Conservation (phyloP, 2,113 vertebrate species). For the Anarrhichthys ocellatus region DNA sequence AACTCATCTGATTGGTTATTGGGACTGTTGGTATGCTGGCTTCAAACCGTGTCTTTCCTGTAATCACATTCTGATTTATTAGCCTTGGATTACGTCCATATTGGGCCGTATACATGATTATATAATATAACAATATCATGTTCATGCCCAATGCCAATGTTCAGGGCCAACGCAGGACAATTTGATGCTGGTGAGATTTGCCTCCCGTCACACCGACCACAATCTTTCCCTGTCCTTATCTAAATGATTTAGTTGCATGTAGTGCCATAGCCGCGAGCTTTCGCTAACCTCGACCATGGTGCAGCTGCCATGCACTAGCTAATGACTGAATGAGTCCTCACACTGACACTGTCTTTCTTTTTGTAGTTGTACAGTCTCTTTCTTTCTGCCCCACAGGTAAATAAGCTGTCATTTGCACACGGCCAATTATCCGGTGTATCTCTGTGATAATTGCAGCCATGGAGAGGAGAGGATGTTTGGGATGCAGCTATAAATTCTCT, state of each 20-base stretch:
- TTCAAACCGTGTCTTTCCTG: background rate
- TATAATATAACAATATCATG: background rate
- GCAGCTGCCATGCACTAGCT: background rate
- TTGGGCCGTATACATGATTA: background rate
- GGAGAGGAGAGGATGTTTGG: background rate
- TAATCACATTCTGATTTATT: background rate
- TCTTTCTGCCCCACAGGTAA: background rate
- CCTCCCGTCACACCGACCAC: background rate
- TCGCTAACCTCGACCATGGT: background rate
- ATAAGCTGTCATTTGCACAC: conserved; percentile 22
- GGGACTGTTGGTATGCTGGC: background rate
- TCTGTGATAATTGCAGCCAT: background rate
- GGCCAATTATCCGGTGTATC: conserved; percentile 8
- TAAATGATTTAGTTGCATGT: background rate
- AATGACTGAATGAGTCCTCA: background rate
- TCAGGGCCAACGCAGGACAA: background rate
- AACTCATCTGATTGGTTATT: background rate
- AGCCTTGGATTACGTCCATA: background rate
- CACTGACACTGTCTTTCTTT: background rate
- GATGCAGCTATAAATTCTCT: conserved; percentile 27
- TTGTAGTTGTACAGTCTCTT: background rate
- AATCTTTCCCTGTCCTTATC: background rate
- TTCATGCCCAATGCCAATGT: background rate
- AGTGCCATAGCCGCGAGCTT: background rate
- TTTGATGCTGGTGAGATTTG: background rate